phyloP scores from a whole-genome alignment of 2,113 vertebrate genomes.

The Psilopogon haemacephalus region DNA sequence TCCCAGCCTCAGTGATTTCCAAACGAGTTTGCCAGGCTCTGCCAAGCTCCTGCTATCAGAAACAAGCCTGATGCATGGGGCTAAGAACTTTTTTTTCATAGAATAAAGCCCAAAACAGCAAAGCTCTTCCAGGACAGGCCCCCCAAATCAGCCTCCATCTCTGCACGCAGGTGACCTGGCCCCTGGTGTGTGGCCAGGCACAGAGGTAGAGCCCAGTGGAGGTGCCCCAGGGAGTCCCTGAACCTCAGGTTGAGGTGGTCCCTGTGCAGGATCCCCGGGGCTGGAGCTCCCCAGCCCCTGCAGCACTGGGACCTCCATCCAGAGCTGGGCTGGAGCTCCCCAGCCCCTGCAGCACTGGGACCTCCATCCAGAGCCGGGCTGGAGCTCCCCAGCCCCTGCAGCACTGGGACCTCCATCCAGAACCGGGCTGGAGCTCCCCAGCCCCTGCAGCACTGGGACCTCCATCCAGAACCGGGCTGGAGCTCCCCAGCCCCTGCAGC shows the following conservation, averaged over 20 bases:
- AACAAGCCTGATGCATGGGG: fast-evolving
- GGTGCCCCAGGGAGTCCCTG: background rate
- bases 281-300: background rate
- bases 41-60: background rate
- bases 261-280: background rate
- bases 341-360: background rate
- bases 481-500: background rate
- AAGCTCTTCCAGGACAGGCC: background rate
- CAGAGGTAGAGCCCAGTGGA: background rate
- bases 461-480: background rate
- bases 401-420: background rate
- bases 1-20: background rate
- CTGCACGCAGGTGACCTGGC: background rate
- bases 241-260: too few relatives aligned
- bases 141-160: background rate
- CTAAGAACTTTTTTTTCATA: too few relatives aligned
- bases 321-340: background rate
- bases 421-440: background rate
- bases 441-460: background rate
- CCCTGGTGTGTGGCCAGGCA: fast-evolving
- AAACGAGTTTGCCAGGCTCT: fast-evolving
- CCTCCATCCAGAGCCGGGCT: background rate
- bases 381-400: background rate
- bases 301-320: background rate
- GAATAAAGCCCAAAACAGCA: background rate